A percentile compares a stretch with the other conserved stretches of the same genome.
Conservation (phyloP, 2,888 invertebrate species). For the Dasysyrphus albostriatus region DNA sequence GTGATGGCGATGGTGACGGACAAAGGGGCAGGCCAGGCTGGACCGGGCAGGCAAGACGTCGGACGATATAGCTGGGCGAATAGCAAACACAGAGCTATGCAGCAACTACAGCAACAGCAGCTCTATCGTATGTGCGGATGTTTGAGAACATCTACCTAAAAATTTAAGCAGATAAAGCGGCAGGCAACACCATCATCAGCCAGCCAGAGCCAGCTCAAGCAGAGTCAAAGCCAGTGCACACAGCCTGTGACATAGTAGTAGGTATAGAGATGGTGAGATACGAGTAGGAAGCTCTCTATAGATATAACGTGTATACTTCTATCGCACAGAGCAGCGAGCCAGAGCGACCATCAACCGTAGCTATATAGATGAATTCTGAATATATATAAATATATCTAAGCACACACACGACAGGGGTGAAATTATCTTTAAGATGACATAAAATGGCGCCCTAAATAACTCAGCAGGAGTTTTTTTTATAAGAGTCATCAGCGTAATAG, state of each 20-base stretch:
- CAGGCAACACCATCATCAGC: constrained; percentile 74
- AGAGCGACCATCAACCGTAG: constrained; percentile 54
- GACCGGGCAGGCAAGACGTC: constrained; percentile 11
- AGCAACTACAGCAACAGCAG: constrained; percentile 1
- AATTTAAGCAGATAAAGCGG: constrained; percentile 76
- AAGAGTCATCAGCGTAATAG: too few species aligned
- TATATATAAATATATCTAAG: constrained; percentile 22
- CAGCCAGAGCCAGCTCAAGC: constrained; percentile 68
- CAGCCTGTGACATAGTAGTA: constrained; percentile 66
- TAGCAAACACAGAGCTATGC: constrained; percentile 61
- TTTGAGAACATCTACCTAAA: constrained; percentile 76
- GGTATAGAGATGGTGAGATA: constrained; percentile 61
- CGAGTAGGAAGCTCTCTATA: constrained; percentile 55
- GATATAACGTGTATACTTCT: constrained; percentile 46
- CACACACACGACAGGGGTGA: constrained; percentile 24
- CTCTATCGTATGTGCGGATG: constrained; percentile 68
- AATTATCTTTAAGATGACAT: constrained; percentile 28
- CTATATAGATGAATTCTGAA: constrained; percentile 59
- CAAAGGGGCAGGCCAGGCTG: constrained; percentile 25
- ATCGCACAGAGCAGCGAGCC: constrained; percentile 49
- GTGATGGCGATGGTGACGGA: constrained; percentile 12
- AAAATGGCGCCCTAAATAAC: constrained; percentile 14
- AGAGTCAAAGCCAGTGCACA: constrained; percentile 74
- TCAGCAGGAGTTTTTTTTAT: neutral
- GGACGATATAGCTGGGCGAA: constrained; percentile 58